Conservation (phyloP, 2,888 invertebrate genomes). For the Erynnis tages region DNA sequence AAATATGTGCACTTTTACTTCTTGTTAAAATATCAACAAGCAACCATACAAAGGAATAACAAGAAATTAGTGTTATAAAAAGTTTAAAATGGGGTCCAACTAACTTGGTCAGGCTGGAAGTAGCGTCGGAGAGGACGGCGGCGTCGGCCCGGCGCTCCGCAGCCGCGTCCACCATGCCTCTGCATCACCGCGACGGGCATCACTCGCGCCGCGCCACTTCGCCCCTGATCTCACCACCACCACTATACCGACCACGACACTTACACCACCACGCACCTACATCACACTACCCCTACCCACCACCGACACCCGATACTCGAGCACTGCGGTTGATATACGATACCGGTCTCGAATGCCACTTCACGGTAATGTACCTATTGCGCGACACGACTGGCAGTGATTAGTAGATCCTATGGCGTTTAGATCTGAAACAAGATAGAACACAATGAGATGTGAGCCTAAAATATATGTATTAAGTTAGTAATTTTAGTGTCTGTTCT, state of each 20-base stretch:
- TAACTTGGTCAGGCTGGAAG: constrained; percentile 73
- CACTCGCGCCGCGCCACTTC: constrained; percentile 54
- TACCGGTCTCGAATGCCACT: constrained; percentile 26
- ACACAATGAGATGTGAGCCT: no score
- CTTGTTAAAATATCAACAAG: no score
- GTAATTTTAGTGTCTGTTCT: no score
- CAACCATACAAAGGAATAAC: no score
- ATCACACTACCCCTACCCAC: constrained; percentile 39
- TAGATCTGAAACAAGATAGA: constrained; percentile 1
- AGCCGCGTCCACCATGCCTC: constrained; percentile 80
- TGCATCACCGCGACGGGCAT: constrained; percentile 79
- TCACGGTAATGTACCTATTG: constrained; percentile 24
- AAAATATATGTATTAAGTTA: no score
- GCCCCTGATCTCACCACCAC: constrained; percentile 44
- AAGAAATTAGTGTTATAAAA: no score
- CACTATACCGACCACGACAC: constrained; percentile 58
- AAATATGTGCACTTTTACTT: no score
- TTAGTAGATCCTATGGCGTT: neutral
- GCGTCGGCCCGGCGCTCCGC: constrained; percentile 76
- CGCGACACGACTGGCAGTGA: constrained; percentile 14
- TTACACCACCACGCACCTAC: constrained; percentile 51
- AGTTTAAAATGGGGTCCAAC: constrained; percentile 36
- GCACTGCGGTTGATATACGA: constrained; percentile 45
- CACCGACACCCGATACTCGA: constrained; percentile 49
- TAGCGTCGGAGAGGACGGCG: constrained; percentile 65